Evolutionary conservation across 1,140 invertebrate genomes (phyloP), one percentile per base, ranked within the genome.

Genomic region (Papilio dardanus): DNA sequence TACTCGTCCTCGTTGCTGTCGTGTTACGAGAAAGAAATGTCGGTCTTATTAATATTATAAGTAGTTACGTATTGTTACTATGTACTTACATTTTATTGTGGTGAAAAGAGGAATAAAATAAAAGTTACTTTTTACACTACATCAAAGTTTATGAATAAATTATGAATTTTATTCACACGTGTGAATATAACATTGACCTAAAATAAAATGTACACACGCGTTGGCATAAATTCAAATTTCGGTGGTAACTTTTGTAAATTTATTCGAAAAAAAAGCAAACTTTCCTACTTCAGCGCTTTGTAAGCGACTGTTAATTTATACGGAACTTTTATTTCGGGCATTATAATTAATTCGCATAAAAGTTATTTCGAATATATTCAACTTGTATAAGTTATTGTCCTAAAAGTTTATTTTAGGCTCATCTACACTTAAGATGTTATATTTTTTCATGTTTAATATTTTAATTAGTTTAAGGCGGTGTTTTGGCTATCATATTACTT

Each of bases 281-380:
- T 69, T 69, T 69, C 16, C 35, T 40, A 28, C 37, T 69, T 69
- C 35, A 40, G 21, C 21, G 67, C 35, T 69, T 69, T 42, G 67
- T 40, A 35, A 40, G 67, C 67, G 37, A 69, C 33, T 69, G 67
- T 69, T 69, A 69, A 69, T 69, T 69, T 69, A 37, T 69, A 37
- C 67, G 24, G 19, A 37, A 69, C 67, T 69, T 40, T 69, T 24
- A 19, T 69, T 69, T 19, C 33, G 67, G 8, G 37, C 14, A 37
- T 40, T 68, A 68, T 21, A 35, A 68, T 68, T 28, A 24, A 69
- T 69, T 69, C 37, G 2, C 5, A 28, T 28, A 37, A 37, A 12
- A 37, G 35, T 12, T 12, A 12, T 37, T 37, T 37, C 35, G 14
- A 37, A 4, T 37, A 37, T 37, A 37, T 37, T 37, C 35, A 37